Evolutionary conservation across 2,113 vertebrate species (phyloP).

Genomic region (Chamaea fasciata): DNA sequence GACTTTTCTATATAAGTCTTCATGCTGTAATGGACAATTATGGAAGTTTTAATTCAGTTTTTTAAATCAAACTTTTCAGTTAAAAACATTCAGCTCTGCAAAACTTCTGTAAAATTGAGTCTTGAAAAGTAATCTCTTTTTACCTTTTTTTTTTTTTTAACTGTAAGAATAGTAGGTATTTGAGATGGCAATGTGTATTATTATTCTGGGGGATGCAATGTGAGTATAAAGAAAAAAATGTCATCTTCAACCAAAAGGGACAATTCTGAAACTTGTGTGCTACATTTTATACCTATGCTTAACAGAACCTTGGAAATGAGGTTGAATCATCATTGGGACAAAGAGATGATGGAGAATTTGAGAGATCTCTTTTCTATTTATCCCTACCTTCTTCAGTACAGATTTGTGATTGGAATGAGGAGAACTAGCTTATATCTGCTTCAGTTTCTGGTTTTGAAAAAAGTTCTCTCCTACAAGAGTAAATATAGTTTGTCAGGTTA

Average conservation of each 20-base stretch:
- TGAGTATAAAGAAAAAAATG: not conserved
- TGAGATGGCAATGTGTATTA: not conserved
- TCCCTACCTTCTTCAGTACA: not conserved
- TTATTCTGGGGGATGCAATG: not conserved
- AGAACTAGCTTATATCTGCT: not conserved
- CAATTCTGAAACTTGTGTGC: not conserved
- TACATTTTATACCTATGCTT: not conserved
- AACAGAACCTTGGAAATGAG: conserved; percentile 43
- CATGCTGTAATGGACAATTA: not conserved
- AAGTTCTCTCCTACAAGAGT: not conserved
- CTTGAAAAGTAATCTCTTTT: not conserved
- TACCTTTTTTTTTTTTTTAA: not conserved
- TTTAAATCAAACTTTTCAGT: not conserved
- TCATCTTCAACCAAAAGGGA: not conserved
- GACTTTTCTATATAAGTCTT: not conserved
- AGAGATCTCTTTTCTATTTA: not conserved
- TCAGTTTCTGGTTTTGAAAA: not conserved
- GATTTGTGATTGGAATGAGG: not conserved
- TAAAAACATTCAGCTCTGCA: not conserved
- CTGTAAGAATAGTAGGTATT: not conserved
- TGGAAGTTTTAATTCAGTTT: not conserved
- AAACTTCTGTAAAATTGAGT: not conserved
- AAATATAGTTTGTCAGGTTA: not conserved
- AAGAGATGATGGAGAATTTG: conserved; percentile 70
- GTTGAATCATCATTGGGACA: not conserved